Evolutionary conservation across 2,888 invertebrate genomes (phyloP), one percentile per base, ranked within the genome.

Genomic region (Drosophila emarginata): DNA sequence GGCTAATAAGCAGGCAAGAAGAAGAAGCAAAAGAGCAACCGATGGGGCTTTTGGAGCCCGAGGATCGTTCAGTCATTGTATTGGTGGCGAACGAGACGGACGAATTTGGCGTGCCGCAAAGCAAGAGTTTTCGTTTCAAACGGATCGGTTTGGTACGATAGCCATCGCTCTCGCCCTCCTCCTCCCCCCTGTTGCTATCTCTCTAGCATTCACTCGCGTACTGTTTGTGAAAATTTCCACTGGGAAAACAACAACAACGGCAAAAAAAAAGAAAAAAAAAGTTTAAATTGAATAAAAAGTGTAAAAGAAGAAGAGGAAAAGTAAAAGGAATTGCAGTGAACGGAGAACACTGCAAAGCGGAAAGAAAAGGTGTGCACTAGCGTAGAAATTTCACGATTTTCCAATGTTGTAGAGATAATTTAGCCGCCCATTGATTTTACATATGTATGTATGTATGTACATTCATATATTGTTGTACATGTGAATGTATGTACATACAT

Each of bases 11-110:
- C 75, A 76, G 71, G 58, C 63, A 79, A 66, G 74, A 71, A 78
- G 76, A 71, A 78, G 78, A 72, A 77, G 74, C 74, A 79, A 71
- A 72, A 67, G 45, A 66, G 52, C 69, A 51, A 56, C 72, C 37
- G 61, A 73, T 74, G 85, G 85, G 78, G 83, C 74, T 72, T 61
- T 61, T 58, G 73, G 74, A 75, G 73, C 76, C 64, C 78, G 87
- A 86, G 86, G 87, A 87, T 84, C 67, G 67, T 54, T 88, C 87
- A 90, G 85, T 89, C 89, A 80, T 72, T 78, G 80, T 81, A 87
- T 89, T 88, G 79, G 89, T 87, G 83, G 85, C 87, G 80, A 81
- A 63, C 85, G 76, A 80, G 79, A 85, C 84, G 84, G 84, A 87
- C 83, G 82, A 86, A 82, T 79, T 83, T 82, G 78, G 80, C 82